A percentile compares a stretch with the other conserved stretches of the same genome.
phyloP scores from a whole-genome alignment of 2,888 invertebrate species.

The Leucophenga montana region DNA sequence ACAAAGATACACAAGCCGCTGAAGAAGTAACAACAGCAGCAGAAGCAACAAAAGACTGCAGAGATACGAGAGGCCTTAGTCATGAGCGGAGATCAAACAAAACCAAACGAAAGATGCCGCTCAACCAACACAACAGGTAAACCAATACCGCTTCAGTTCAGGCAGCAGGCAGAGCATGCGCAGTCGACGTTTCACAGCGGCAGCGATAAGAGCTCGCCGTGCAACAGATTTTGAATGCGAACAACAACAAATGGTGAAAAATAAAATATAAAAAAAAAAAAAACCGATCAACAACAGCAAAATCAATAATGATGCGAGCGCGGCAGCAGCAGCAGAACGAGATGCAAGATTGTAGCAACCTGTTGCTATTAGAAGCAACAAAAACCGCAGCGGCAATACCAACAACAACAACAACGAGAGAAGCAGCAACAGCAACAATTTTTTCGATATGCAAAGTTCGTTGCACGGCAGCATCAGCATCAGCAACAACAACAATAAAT shows the following conservation, averaged over 20 bases:
- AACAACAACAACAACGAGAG: slow-evolving; percentile 9
- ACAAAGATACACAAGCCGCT: slow-evolving; percentile 18
- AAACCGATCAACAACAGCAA: slow-evolving; percentile 1
- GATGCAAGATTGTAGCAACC: slow-evolving; percentile 36
- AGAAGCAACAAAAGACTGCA: slow-evolving; percentile 45
- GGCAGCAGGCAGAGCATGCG: slow-evolving; percentile 42
- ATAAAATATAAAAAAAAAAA: background rate
- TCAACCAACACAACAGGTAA: slow-evolving; percentile 31
- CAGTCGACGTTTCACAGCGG: slow-evolving; percentile 48
- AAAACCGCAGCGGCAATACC: slow-evolving; percentile 39
- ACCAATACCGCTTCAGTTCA: slow-evolving; percentile 23
- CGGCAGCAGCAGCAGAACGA: slow-evolving; percentile 45
- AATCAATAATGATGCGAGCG: background rate
- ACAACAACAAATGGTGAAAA: slow-evolving; percentile 45
- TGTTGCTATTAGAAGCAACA: slow-evolving; percentile 21
- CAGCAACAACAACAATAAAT: slow-evolving; percentile 28
- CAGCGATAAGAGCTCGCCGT: slow-evolving; percentile 13
- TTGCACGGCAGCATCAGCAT: slow-evolving; percentile 44
- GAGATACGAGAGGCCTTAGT: slow-evolving; percentile 50
- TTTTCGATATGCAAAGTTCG: slow-evolving; percentile 50
- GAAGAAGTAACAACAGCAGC: slow-evolving; percentile 26
- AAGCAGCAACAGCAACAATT: slow-evolving; percentile 31
- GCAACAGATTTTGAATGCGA: slow-evolving; percentile 46
- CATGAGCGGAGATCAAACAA: slow-evolving; percentile 68
- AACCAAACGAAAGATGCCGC: slow-evolving; percentile 58